Evolutionary conservation across 2,888 invertebrate genomes (phyloP), one percentile per base, ranked within the genome.

Genomic region (Eudemis profundana): DNA sequence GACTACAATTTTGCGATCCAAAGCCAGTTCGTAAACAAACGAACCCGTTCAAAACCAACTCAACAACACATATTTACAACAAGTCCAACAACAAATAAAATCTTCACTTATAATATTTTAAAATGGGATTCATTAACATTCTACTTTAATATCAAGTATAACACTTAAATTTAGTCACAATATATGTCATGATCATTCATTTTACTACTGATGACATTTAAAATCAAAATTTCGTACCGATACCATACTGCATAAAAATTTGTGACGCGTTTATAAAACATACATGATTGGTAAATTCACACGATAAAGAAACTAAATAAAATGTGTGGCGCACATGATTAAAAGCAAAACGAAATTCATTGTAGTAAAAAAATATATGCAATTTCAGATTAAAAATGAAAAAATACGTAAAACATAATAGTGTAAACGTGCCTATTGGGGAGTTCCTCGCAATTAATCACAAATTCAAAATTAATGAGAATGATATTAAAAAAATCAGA

Each of bases 51-150:
- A 56, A 66, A 71, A 68, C 67, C 61, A 57, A 70, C 72, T 69
- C 67, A 77, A 78, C 74, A 78, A 77, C 69, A 63, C 53, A 50
- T 78, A 77, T 79, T 75, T 79, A 81, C 79, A 79, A 83, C 78
- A 78, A 79, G 69, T 73, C 75, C 75, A 84, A 85, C 85, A 80
- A 83, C 73, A 81, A 83, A 84, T 84, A 84, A 84, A 84, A 81
- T 84, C 71, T 84, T 75, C 70, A 76, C 74, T 74, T 69, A 77
- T 76, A 80, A 82, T 77, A 77, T 74, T 76, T 76, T 76, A 74
- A 78, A 79, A 74, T 68, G 40, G 51, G 36, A 63, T 60, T 54
- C 57, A 51, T 64, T 64, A 65, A 65, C 36, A 65, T 60, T 60
- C 23, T 53, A 60, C 53, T 64, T 59, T 33, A 50, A 57, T 65